Base-by-base conservation (phyloP, 2,113 vertebrate species). In the Sebastes schlegelii region DNA sequence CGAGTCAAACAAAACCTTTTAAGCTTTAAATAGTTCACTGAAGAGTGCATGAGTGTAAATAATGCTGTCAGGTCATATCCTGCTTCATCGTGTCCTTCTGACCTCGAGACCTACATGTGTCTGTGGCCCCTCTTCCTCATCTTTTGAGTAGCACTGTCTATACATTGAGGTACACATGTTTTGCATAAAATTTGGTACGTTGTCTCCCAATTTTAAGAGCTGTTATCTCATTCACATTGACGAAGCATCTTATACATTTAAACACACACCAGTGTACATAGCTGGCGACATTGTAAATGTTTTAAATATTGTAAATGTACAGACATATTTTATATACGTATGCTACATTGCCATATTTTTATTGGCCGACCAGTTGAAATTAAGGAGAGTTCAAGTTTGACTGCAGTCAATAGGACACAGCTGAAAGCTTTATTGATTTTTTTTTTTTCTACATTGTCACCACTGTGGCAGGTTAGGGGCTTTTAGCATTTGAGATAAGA, bases 251-350 rank as follows among this genome's bases (percentile, higher is more conserved):
- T 40, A 48, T 57, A 70, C 77, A 72, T 67, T 80, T 73, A 76
- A 82, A 83, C 49, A 70, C 67, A 66, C 34, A 74, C 63, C 65
- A 55, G 54, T 93, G 92, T 92, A 92, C 66, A 93, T 92, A 93
- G 46, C 52, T 58, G 65, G 82, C 74, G 16, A 85, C 84, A 88
- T 74, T 95, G 93, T 95, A 96, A 95, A 96, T 95, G 92, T 94
- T 94, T 93, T 94, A 94, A 93, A 96, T 94, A 95, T 83, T 95
- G 91, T 95, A 95, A 91, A 95, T 95, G 92, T 94, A 95, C 86
- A 96, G 94, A 95, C 91, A 93, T 95, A 96, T 96, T 96, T 96
- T 96, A 80, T 95, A 95, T 95, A 95, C 81, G 45, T 89, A 93
- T 76, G 86, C 86, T 43, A 85, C 91, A 90, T 95, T 86, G 92